Base-by-base conservation (phyloP, 2,888 invertebrate species). In the Drosophila anomelani region DNA sequence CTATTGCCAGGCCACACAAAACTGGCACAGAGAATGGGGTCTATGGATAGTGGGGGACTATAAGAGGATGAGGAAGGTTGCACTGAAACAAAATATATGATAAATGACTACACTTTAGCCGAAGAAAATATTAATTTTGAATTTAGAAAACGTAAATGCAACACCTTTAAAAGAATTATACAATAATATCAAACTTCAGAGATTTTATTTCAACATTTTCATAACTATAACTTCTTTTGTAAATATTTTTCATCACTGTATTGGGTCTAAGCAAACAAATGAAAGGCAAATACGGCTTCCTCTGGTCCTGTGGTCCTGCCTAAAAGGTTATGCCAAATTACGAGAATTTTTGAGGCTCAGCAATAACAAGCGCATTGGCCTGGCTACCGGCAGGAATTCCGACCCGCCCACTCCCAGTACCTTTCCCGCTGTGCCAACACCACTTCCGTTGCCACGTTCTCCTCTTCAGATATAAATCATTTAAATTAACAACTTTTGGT, bases 401-500 rank as follows among this genome's bases (percentile, higher is more conserved):
- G 38, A 15, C 20, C 49, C 26, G 13, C 12, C 51, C 44, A 38
- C 43, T 23, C 20, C 13, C 17, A 17, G 9, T 36, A n/a, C 39
- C 53, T 34, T 51, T 34, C 51, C 34, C 20, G 51, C 51, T 51
- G 51, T 5, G 34, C 34, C 53, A 38, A 15, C 44, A 44, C 36
- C 67, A 51, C 64, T 66, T 66, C 64, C 67, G 64, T 4, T 17
- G 20, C 20, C 49, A 38, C 38, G 20, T 47, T 15, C 55, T 60
- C 55, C 67, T 43, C 63, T 72, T 51, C 47, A 81, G 76, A 80
- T 87, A 91, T 90, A 90, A 90, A 91, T 91, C 91, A 90, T 91
- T 91, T 83, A 89, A 91, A 91, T 91, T 90, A 91, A 91, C 91
- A 90, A 84, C 88, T 90, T 90, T 90, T 86, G 85, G 88, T 90